Evolutionary conservation across 1,140 invertebrate species (phyloP), one percentile per base, ranked within the genome.

Genomic region (Palaemon carinicauda): DNA sequence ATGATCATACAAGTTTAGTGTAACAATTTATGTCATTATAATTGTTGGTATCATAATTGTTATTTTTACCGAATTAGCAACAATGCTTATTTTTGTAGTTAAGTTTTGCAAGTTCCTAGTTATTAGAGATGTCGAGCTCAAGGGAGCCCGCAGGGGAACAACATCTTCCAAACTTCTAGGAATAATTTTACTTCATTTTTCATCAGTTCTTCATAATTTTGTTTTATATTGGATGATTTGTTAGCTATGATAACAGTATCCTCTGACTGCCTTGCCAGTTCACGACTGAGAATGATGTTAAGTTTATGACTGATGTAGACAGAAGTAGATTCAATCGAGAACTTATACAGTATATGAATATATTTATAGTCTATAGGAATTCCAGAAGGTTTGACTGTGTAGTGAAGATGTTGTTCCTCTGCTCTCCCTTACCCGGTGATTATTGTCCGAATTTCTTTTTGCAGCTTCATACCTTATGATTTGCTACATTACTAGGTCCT

Each of bases 41-140:
- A 79, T 86, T 86, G 84, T 86, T 86, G 84, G 84, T 86, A 86
- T 80, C 80, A 86, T 79, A 86, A 71, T 78, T 86, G 84, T 86
- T 86, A 86, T 71, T 86, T 41, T 86, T 86, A 86, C 84, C 84
- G 78, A 80, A 86, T 86, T 86, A 86, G 77, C 77, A 80, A 73
- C 77, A 71, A 53, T 86, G 84, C 84, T 65, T 86, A 86, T 86
- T 86, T 80, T 81, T 80, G 24, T 86, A 86, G 84, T 15, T 86
- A 86, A 86, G 84, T 86, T n/a, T 86, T 86, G 31, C 84, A 86
- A 86, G 84, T 86, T 86, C 84, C 84, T 86, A 86, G 84, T 53
- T 86, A n/a, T 85, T 86, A 86, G 84, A 74, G 51, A 79, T 71
- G 83, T 80, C 84, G 80, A 80, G 82, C 74, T 52, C 50, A 53